Conservation (phyloP, 2,888 invertebrate genomes). For the Diaprepes abbreviatus region DNA sequence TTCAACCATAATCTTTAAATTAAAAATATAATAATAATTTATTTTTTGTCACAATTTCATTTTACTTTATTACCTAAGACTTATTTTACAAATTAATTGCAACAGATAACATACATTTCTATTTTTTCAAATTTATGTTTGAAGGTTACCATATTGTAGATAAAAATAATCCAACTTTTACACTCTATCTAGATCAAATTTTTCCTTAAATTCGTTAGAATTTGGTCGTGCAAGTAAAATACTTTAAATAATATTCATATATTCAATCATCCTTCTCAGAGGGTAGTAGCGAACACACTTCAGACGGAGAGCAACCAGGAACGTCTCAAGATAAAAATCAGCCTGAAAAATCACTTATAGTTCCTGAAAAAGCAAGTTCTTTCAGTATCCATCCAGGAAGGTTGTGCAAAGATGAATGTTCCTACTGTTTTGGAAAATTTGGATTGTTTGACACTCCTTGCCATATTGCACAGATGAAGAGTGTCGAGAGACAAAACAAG, state of each 20-base stretch:
- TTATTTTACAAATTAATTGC: no score
- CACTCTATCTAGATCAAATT: no score
- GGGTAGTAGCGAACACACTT: constrained; percentile 67
- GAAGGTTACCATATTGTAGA: no score
- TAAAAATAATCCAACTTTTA: no score
- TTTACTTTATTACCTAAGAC: no score
- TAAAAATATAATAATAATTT: no score
- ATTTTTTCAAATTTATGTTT: no score
- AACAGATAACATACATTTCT: no score
- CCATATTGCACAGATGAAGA: constrained; percentile 89
- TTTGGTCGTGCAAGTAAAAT: background rate
- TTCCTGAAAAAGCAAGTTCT: constrained; percentile 90
- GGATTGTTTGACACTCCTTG: constrained; percentile 89
- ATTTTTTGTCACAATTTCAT: no score
- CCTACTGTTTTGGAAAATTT: constrained; percentile 89
- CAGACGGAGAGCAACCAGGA: constrained; percentile 65
- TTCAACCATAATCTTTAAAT: no score
- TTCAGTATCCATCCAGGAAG: constrained; percentile 89
- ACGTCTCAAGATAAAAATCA: constrained; percentile 62
- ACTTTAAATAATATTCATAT: background rate
- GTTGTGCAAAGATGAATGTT: constrained; percentile 87
- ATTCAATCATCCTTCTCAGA: constrained; percentile 56
- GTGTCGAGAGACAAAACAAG: constrained; percentile 83
- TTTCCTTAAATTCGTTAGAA: constrained; percentile 6
- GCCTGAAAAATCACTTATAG: constrained; percentile 76